Evolutionary conservation across 2,888 invertebrate genomes (phyloP).

Genomic region (Ichneumon xanthorius): DNA sequence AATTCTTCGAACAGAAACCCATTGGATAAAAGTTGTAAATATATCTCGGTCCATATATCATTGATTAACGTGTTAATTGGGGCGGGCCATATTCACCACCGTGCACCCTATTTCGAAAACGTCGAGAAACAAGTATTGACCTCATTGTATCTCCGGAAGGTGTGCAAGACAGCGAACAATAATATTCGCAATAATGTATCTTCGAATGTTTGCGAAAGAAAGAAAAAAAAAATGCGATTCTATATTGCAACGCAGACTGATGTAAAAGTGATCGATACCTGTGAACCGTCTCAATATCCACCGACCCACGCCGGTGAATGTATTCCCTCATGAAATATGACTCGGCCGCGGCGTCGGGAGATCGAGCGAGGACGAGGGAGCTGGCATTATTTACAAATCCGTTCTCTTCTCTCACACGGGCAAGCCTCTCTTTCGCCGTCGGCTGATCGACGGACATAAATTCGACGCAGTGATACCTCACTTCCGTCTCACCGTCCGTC

Average conservation of each 20-base stretch:
- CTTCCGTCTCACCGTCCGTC: conserved; percentile 38
- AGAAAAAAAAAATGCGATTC: not conserved
- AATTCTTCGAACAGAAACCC: too few relatives aligned
- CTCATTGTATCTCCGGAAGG: not conserved
- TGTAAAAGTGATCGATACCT: conserved; percentile 11
- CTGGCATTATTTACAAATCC: conserved; percentile 53
- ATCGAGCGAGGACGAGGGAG: conserved; percentile 41
- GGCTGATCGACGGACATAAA: conserved; percentile 43
- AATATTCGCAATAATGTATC: not conserved
- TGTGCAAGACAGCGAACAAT: not conserved
- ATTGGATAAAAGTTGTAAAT: too few relatives aligned
- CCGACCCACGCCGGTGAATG: conserved; percentile 1
- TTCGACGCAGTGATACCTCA: conserved; percentile 42
- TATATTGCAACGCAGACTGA: not conserved
- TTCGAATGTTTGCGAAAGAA: not conserved
- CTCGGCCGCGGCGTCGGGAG: conserved; percentile 35
- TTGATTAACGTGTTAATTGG: too few relatives aligned
- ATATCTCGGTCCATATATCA: too few relatives aligned
- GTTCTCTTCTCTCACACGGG: conserved; percentile 33
- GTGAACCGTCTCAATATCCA: conserved; percentile 16
- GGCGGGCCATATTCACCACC: too few relatives aligned
- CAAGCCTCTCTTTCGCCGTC: conserved; percentile 21
- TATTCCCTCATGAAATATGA: conserved; percentile 37
- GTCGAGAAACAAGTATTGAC: too few relatives aligned
- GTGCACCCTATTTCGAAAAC: too few relatives aligned